Percentiles rank a stretch among this genome's conserved stretches.
These are phyloP conservation scores for Balaeniceps rex DNA, from an alignment of 2,113 vertebrate species.

Conservation along the genomic window DNA sequence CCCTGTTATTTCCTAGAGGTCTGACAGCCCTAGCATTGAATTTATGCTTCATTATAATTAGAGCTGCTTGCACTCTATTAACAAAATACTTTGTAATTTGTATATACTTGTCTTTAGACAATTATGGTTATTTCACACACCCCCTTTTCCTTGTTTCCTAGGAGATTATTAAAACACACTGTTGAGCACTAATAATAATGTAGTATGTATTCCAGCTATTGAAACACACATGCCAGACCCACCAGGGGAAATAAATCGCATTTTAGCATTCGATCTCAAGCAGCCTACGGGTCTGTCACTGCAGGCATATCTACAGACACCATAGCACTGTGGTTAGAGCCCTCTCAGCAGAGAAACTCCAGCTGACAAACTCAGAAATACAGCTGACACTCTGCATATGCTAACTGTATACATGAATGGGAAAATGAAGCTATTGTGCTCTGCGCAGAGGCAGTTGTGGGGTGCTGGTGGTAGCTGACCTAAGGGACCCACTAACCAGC, in stretches of 20 bases:
- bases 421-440: background rate
- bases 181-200: slow-evolving; percentile 47
- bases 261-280: slow-evolving; percentile 55
- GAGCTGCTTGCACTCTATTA: slow-evolving; percentile 7
- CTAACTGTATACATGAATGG: background rate
- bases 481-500: background rate
- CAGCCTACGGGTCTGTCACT: slow-evolving; percentile 27
- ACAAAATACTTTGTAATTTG: background rate
- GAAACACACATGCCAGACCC: slow-evolving; percentile 37
- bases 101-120: background rate
- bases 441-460: background rate
- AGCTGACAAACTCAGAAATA: slow-evolving; percentile 9
- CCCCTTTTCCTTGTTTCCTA: background rate
- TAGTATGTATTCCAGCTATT: slow-evolving; percentile 47
- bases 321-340: background rate
- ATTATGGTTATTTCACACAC: background rate
- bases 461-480: background rate
- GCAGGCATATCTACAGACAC: background rate
- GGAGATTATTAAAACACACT: slow-evolving; percentile 68
- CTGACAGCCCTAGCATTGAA: background rate
- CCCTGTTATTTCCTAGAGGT: background rate
- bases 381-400: background rate
- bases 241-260: slow-evolving; percentile 54
- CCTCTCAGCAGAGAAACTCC: background rate
- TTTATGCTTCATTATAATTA: background rate